Conservation (phyloP, 2,888 invertebrate species). For the Meiosimyza platycephala region DNA sequence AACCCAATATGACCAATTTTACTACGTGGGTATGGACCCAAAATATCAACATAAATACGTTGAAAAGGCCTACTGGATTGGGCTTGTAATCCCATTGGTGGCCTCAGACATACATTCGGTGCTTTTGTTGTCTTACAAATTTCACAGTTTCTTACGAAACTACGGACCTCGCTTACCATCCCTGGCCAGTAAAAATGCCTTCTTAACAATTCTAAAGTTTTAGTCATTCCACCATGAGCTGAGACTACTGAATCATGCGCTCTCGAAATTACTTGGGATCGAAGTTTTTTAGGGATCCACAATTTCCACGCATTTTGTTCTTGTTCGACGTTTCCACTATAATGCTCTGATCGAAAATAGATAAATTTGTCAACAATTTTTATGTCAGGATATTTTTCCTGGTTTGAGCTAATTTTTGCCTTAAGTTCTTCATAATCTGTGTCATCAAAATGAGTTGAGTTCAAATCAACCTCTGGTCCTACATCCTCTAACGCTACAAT, state of each 20-base stretch:
- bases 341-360: slow-evolving; percentile 7
- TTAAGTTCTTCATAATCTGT: slow-evolving; percentile 6
- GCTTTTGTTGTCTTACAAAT: slow-evolving; percentile 26
- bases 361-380: slow-evolving; percentile 15
- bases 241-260: not conserved
- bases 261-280: not conserved
- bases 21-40: slow-evolving; percentile 26
- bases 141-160: slow-evolving; percentile 16
- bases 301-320: not conserved
- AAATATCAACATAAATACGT: slow-evolving; percentile 1
- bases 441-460: slow-evolving; percentile 16
- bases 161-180: slow-evolving; percentile 11
- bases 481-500: not conserved
- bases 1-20: not conserved
- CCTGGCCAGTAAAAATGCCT: slow-evolving; percentile 2
- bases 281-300: not conserved
- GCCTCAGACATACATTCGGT: not conserved
- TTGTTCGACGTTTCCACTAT: no score
- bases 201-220: not conserved
- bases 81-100: not conserved
- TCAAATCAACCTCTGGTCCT: slow-evolving; percentile 21
- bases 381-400: slow-evolving; percentile 21
- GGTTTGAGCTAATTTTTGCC: not conserved
- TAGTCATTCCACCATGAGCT: not conserved
- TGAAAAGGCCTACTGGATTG: not conserved